phyloP scores from a whole-genome alignment of 2,888 invertebrate species.

The Notocelia uddmanniana region DNA sequence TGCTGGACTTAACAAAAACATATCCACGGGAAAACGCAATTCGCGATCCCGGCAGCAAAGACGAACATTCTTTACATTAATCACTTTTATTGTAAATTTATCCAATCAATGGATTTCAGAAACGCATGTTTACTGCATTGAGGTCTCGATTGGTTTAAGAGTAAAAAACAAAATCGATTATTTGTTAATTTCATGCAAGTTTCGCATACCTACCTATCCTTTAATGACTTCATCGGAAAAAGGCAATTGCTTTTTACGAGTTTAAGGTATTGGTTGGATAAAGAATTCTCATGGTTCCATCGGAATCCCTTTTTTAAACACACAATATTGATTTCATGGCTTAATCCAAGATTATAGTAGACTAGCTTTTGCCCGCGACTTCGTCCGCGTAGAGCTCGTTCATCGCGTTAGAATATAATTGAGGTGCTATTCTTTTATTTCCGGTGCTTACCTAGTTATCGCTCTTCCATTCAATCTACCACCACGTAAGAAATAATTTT shows the following conservation, averaged over 20 bases:
- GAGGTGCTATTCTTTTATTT: too few relatives aligned
- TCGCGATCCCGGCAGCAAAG: not conserved
- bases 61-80: constrained; percentile 1
- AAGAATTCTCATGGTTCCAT: constrained; percentile 40
- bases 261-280: constrained; percentile 48
- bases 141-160: constrained; percentile 50
- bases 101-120: not conserved
- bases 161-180: constrained; percentile 29
- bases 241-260: constrained; percentile 50
- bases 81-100: not conserved
- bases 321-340: not conserved
- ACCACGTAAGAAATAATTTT: too few relatives aligned
- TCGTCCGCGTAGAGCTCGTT: too few relatives aligned
- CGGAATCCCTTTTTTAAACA: not conserved
- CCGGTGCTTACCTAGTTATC: too few relatives aligned
- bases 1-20: not conserved
- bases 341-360: not conserved
- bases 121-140: not conserved
- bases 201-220: constrained; percentile 61
- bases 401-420: too few relatives aligned
- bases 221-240: constrained; percentile 73
- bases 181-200: constrained; percentile 53
- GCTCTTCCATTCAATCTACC: too few relatives aligned
- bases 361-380: too few relatives aligned
- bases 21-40: not conserved